Evolutionary conservation across 2,888 invertebrate species (phyloP), one percentile per base, ranked within the genome.

Genomic region (Ochropleura leucogaster): DNA sequence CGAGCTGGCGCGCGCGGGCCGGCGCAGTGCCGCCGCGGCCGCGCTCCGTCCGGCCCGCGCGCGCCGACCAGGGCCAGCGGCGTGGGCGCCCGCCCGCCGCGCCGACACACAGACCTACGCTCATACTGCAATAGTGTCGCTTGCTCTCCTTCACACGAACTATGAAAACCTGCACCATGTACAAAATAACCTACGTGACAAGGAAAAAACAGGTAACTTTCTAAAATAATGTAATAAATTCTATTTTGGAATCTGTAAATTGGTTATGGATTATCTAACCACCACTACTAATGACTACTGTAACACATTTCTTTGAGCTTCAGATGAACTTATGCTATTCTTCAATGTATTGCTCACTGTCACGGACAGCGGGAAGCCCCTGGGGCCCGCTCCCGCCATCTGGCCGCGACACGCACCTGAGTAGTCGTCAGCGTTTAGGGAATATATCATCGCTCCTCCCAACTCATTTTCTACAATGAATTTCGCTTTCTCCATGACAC

Each of bases 361-460:
- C 14, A 85, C 84, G 20, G 90, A 80, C 51, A 95, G 89, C 51
- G 93, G 93, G 81, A 93, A 92, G 47, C 73, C 79, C 6, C 68
- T 74, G 46, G 72, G 63, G 12, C 5, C 12, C 16, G 30, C 82
- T 44, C 86, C 8, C 18, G 46, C 80, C 76, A 10, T 70, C 40
- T 88, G 84, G 46, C 84, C 82, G 65, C 83, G 83, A 90, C 98
- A 98, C 30, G 92, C 90, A 7, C 97, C 97, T 70, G 94, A 95
- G 91, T 97, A 97, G 92, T 99, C 99, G 91, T 99, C 99, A 3
- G 97, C 97, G 90, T 98, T 98, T 44, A 99, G 95, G 14, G 98
- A 98, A 93, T 98, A 98, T 76, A 98, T 96, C 98, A 99, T 99
- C 8, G 98, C 98, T 51, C 99, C 99, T 66, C 98, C 98, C 85